Percentiles rank a stretch among this genome's conserved stretches.
Conservation (phyloP, 2,888 invertebrate genomes). For the Melieria crassipennis region DNA sequence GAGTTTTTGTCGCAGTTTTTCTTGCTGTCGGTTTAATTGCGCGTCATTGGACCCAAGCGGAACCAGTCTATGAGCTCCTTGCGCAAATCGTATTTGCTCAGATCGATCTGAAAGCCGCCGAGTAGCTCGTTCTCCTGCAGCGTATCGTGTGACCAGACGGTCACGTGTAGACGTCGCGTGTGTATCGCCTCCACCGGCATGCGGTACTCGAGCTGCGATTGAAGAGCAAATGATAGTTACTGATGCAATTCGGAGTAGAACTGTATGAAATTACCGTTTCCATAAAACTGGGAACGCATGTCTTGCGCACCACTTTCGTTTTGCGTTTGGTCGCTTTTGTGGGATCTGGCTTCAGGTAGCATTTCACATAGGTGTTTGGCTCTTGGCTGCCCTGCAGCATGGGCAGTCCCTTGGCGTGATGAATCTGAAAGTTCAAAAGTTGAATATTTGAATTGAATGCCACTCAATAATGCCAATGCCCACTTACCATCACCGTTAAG, state of each 20-base stretch:
- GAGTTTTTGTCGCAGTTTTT: not conserved
- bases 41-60: conserved; percentile 69
- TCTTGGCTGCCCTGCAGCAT: conserved; percentile 81
- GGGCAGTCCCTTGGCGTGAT: conserved; percentile 90
- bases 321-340: conserved; percentile 94
- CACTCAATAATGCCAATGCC: not conserved
- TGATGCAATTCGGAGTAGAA: not conserved
- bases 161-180: conserved; percentile 84
- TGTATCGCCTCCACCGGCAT: conserved; percentile 83
- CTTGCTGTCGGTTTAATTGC: conserved; percentile 44
- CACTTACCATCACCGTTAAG: conserved; percentile 78
- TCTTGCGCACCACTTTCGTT: conserved; percentile 91
- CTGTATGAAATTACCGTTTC: conserved; percentile 77
- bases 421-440: conserved; percentile 62
- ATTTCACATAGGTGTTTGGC: conserved; percentile 90
- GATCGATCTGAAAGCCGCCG: conserved; percentile 87
- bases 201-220: conserved; percentile 82
- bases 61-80: conserved; percentile 90
- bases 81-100: conserved; percentile 77
- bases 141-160: conserved; percentile 94
- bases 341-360: conserved; percentile 91
- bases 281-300: conserved; percentile 97
- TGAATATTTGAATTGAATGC: not conserved
- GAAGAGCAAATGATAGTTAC: not conserved
- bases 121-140: conserved; percentile 94